Base-by-base conservation (phyloP, 2,888 invertebrate genomes). In the Pemphredon lugubris region DNA sequence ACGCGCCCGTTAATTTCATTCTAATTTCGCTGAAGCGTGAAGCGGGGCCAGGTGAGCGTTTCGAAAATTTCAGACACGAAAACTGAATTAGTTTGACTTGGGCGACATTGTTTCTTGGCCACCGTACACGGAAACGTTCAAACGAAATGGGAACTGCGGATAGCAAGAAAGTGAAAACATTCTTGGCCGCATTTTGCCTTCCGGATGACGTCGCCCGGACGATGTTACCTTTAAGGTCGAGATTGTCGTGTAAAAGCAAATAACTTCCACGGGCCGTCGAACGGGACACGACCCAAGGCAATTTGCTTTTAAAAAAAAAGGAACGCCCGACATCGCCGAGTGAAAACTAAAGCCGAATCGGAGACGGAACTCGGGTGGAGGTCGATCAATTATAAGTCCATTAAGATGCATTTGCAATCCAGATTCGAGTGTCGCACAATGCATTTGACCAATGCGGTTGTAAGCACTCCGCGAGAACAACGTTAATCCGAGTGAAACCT, bases 101-200 rank as follows among this genome's bases (percentile, higher is more conserved):
- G 53, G 32, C 18, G 53, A 53, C 47, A 54, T 61, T 61, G 64
- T 58, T 58, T 40, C 44, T 13, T 44, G 59, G 30, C 37, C 23
- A 16, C 34, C 20, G n/a, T 16, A 23, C 34, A 37, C 54, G 53
- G 64, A 63, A 68, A 58, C 34, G 20, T n/a, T n/a, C n/a, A n/a
- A 39, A 48, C 16, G 18, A 45, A 60, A 51, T 37, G 59, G 34
- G 66, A 64, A 48, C 54, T 32, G 53, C 34, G 39, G 21, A 51
- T 50, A 13, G 58, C 65, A 55, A n/a, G 53, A 63, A 68, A 76
- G 76, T 60, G 78, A 81, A 76, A 81, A 78, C 71, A 45, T 37
- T 51, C 42, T 32, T 50, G 37, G 57, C 44, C 21, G 20, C 23
- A 20, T 21, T 47, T 34, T 14, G 44, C 21, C 42, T 45, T 16